Conservation (phyloP, 2,113 vertebrate species). For the Nesospiza acunhae region DNA sequence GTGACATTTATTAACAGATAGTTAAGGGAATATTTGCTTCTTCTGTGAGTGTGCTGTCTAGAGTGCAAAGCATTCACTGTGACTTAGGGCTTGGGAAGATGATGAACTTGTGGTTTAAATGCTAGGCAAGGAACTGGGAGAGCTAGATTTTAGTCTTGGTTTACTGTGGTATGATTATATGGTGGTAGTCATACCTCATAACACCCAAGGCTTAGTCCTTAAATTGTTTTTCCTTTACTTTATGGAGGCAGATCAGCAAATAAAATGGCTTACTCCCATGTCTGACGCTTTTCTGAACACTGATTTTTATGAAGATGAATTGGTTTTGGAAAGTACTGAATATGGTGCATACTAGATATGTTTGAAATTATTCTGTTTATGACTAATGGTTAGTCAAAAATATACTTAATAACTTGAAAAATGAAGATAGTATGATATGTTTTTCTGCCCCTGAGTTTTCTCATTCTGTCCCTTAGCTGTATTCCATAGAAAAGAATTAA, state of each 20-base stretch:
- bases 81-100: background rate
- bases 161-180: background rate
- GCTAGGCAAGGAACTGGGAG: background rate
- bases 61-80: background rate
- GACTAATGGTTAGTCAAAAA: background rate
- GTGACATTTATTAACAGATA: background rate
- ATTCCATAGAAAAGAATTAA: background rate
- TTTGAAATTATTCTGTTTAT: background rate
- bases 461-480: background rate
- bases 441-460: background rate
- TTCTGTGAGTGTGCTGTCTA: background rate
- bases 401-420: background rate
- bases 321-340: background rate
- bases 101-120: background rate
- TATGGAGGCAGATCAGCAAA: background rate
- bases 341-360: background rate
- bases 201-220: background rate
- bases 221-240: background rate
- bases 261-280: background rate
- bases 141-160: conserved; percentile 23
- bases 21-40: background rate
- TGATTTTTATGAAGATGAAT: background rate
- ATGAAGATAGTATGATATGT: background rate
- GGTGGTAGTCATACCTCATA: background rate
- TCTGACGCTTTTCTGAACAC: background rate